Evolutionary conservation across 2,888 invertebrate genomes (phyloP), one percentile per base, ranked within the genome.

Genomic region (Mythimna vitellina): DNA sequence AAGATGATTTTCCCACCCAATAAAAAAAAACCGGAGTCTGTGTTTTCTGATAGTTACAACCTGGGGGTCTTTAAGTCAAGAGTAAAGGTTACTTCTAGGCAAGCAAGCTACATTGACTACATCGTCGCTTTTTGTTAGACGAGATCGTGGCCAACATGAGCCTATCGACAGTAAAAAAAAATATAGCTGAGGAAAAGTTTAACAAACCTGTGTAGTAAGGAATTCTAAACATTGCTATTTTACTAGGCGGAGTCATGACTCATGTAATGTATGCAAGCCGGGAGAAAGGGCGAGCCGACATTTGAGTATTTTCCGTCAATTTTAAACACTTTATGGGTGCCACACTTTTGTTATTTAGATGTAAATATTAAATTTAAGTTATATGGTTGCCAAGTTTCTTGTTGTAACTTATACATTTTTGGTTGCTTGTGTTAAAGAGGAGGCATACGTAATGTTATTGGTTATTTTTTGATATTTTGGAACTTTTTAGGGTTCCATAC

Each of bases 161-260:
- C 3, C 42, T 42, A 12, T 14, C 12, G 4, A 42, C 42, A 42
- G 0, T 42, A 42, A 42, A 42, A 46, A 14, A 46, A 14, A 17
- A 12, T 14, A 46, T 46, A 17, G 38, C 10, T 38, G 3, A 7
- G 14, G 42, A 46, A 46, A 14, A n/a, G 38, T 22, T 29, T 17
- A 17, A 29, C 46, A 46, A 61, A 60, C 8, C 46, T 32, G 32
- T 58, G 46, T 66, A 46, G 61, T 60, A 60, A 60, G 58, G 29
- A 66, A 32, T 66, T 66, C 42, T 42, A 57, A 42, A 66, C 42
- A 42, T 66, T 58, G 8, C 61, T 20, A 42, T 32, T 60, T 29
- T 29, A 12, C 46, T 32, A 9, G 22, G 32, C 5, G 46, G 46
- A 17, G 42, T 17, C 32, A 1, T 66, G 22, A 20, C 32, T 46